Conservation (phyloP, 2,113 vertebrate genomes). For the Centropus bengalensis region DNA sequence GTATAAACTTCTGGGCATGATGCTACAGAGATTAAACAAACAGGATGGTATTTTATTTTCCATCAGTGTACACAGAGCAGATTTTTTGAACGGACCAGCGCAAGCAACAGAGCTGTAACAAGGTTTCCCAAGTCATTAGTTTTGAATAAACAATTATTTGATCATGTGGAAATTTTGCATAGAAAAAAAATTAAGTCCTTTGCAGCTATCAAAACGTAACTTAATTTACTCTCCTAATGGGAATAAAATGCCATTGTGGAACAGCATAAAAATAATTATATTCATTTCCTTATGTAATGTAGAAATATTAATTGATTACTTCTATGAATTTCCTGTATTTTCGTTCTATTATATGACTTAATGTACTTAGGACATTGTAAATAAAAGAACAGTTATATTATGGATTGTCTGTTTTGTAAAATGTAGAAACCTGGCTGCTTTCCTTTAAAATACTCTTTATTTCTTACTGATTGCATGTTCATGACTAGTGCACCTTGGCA, state of each 20-base stretch:
- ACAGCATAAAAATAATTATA: conserved; percentile 4
- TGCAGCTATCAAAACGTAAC: neutral
- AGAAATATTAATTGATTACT: conserved; percentile 22
- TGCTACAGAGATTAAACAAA: conserved; percentile 24
- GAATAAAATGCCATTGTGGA: conserved; percentile 7
- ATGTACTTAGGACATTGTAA: neutral
- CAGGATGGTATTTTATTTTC: conserved; percentile 19
- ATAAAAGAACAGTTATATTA: neutral
- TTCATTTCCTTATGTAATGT: neutral
- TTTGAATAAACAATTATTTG: conserved; percentile 47
- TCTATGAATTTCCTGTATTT: neutral
- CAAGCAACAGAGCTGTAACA: conserved; percentile 12
- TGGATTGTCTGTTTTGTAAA: neutral
- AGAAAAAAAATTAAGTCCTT: neutral
- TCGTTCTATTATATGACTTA: neutral
- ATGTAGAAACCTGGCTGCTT: neutral
- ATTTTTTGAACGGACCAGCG: conserved; percentile 22
- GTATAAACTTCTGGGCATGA: neutral
- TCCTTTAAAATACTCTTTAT: neutral
- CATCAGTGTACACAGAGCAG: conserved; percentile 1
- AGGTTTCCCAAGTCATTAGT: neutral
- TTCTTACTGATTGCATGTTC: neutral
- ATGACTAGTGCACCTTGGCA: neutral
- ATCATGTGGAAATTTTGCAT: neutral
- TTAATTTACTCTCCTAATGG: conserved; percentile 40